These are phyloP conservation scores for Rhyacophila brunnea DNA, from an alignment of 1,140 invertebrate genomes.

Conservation along the genomic window DNA sequence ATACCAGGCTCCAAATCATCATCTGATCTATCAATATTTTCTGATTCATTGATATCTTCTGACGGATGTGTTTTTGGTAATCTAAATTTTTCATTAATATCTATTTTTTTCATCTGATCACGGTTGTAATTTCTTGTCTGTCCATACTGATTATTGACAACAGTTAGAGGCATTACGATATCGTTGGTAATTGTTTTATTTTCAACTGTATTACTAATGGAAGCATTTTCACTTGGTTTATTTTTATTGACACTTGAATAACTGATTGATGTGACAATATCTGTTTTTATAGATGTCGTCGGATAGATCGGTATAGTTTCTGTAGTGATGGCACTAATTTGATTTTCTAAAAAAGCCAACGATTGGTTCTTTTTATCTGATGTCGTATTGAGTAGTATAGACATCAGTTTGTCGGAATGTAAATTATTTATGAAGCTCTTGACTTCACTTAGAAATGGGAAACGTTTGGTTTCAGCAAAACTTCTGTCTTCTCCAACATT, in stretches of 20 bases:
- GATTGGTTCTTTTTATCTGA: constrained; percentile 1
- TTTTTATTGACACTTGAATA: constrained; percentile 6
- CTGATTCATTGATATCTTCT: constrained; percentile 20
- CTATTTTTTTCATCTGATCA: constrained; percentile 32
- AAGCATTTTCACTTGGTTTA: background rate
- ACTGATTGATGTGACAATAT: constrained; percentile 38
- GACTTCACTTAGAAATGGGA: constrained; percentile 35
- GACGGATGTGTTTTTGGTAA: constrained; percentile 31
- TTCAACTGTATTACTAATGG: constrained; percentile 29
- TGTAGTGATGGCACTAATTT: constrained; percentile 40
- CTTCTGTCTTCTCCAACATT: constrained; percentile 38
- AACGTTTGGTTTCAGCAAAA: constrained; percentile 35
- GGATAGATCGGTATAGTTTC: constrained; percentile 35
- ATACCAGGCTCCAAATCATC: constrained; percentile 5
- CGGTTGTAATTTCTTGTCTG: background rate
- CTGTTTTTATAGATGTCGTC: constrained; percentile 35
- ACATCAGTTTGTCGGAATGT: constrained; percentile 15
- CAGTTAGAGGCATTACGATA: constrained; percentile 4
- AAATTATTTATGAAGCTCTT: constrained; percentile 40
- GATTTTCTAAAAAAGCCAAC: background rate
- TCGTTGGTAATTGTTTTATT: constrained; percentile 18
- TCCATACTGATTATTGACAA: too few relatives aligned
- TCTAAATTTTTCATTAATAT: constrained; percentile 34
- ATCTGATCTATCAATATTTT: constrained; percentile 19
- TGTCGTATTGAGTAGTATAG: background rate